Percentiles rank a stretch among this genome's conserved stretches.
These are phyloP conservation scores for Lomographa bimaculata DNA, from an alignment of 2,888 invertebrate species.

Conservation along the genomic window DNA sequence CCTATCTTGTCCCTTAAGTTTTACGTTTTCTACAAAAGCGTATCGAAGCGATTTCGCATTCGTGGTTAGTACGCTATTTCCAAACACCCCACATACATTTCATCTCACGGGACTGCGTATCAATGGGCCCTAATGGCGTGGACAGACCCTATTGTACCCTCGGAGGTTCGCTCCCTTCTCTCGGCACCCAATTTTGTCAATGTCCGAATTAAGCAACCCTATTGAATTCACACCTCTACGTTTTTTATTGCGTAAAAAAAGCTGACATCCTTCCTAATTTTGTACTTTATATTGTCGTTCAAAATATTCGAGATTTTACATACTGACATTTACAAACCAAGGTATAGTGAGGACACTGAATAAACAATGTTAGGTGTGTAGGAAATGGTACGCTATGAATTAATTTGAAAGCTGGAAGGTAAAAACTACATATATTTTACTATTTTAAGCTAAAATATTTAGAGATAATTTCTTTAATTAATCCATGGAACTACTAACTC, in stretches of 20 bases:
- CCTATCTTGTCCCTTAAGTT: conserved; percentile 6
- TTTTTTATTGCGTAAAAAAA: conserved; percentile 29
- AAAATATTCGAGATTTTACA: too few relatives aligned
- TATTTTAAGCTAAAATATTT: too few relatives aligned
- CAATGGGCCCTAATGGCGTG: conserved; percentile 69
- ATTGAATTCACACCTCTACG: conserved; percentile 50
- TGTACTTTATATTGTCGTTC: conserved; percentile 8
- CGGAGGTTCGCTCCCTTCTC: conserved; percentile 40
- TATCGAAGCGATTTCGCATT: conserved; percentile 32
- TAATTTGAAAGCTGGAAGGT: too few relatives aligned
- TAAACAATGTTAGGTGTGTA: too few relatives aligned
- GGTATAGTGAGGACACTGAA: too few relatives aligned
- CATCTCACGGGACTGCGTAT: conserved; percentile 58
- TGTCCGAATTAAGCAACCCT: conserved; percentile 50
- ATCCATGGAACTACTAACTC: too few relatives aligned
- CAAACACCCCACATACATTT: conserved; percentile 55
- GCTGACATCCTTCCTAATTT: conserved; percentile 13
- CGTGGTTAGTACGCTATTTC: conserved; percentile 42
- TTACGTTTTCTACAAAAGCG: conserved; percentile 3
- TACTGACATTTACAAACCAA: too few relatives aligned
- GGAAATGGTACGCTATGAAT: too few relatives aligned
- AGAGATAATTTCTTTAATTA: too few relatives aligned
- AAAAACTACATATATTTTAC: too few relatives aligned
- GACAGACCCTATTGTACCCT: conserved; percentile 51
- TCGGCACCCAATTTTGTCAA: conserved; percentile 46